Evolutionary conservation across 1,140 invertebrate species (phyloP).

Genomic region (Zaprionus capensis): DNA sequence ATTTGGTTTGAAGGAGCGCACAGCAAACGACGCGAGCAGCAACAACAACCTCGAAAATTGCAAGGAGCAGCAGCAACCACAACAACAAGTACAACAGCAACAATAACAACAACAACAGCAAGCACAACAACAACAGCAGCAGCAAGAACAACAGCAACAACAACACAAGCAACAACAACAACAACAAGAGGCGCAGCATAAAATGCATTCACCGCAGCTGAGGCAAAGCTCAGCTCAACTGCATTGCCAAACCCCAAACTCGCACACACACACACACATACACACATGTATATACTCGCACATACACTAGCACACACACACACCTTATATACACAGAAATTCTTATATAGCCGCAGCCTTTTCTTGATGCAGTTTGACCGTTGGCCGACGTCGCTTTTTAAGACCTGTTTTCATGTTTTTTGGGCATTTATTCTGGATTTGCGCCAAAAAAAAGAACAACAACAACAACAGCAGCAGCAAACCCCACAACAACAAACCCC

Average conservation of each 20-base stretch:
- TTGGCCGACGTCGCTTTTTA: conserved; percentile 66
- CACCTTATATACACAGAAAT: conserved; percentile 21
- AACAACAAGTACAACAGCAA: conserved; percentile 30
- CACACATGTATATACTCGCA: conserved; percentile 5
- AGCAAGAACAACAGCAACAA: conserved; percentile 17
- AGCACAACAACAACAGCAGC: conserved; percentile 41
- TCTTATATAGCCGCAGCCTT: conserved; percentile 56
- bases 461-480: background rate
- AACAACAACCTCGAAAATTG: conserved; percentile 25
- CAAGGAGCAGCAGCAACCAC: conserved; percentile 37
- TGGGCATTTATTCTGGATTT: conserved; percentile 82
- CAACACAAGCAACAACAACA: conserved; percentile 13
- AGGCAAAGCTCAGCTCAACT: conserved; percentile 62
- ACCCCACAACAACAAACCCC: background rate
- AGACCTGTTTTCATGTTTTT: conserved; percentile 80
- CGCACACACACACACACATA: conserved; percentile 45
- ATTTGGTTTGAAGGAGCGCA: conserved; percentile 55
- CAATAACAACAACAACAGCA: conserved; percentile 15
- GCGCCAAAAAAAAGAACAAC: conserved; percentile 46
- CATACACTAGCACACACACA: conserved; percentile 1
- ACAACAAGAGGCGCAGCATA: conserved; percentile 50
- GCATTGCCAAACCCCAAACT: conserved; percentile 73
- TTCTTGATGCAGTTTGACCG: conserved; percentile 78
- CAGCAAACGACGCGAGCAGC: conserved; percentile 36
- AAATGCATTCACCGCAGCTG: conserved; percentile 72